A percentile compares a stretch with the other conserved stretches of the same genome.
These are phyloP conservation scores for Amphilophus citrinellus DNA, from an alignment of 2,113 vertebrate species.

Conservation along the genomic window DNA sequence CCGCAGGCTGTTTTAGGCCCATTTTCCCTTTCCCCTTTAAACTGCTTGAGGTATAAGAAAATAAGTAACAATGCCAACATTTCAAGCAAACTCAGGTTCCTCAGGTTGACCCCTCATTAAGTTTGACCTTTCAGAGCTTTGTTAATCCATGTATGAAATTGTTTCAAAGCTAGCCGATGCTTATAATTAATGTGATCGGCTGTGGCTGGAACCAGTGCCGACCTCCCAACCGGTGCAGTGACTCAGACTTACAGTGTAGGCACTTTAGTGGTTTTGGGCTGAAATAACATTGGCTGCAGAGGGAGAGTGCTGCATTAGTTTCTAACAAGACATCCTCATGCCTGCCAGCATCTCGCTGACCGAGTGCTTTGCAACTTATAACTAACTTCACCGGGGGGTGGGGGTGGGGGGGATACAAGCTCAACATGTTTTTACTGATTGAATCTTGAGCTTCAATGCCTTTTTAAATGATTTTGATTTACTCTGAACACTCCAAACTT, in stretches of 20 bases:
- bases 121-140: slow-evolving; percentile 67
- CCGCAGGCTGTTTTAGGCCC: slow-evolving; percentile 16
- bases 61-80: slow-evolving; percentile 46
- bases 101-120: slow-evolving; percentile 74
- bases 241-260: slow-evolving; percentile 48
- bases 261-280: slow-evolving; percentile 39
- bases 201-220: slow-evolving; percentile 47
- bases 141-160: slow-evolving; percentile 78
- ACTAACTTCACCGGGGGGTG: background rate
- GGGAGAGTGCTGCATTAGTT: slow-evolving; percentile 6
- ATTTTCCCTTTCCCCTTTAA: slow-evolving; percentile 23
- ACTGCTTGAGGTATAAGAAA: slow-evolving; percentile 35
- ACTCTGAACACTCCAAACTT: background rate
- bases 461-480: background rate
- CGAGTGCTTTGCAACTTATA: slow-evolving; percentile 9
- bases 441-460: background rate
- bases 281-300: slow-evolving; percentile 44
- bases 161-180: slow-evolving; percentile 73
- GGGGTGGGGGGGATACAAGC: background rate
- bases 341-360: slow-evolving; percentile 26
- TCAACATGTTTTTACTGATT: slow-evolving; percentile 17
- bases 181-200: slow-evolving; percentile 65
- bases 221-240: slow-evolving; percentile 59
- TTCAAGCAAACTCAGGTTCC: slow-evolving; percentile 44
- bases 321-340: slow-evolving; percentile 45